Conservation (phyloP, 2,113 vertebrate species). For the Eurypyga helias region DNA sequence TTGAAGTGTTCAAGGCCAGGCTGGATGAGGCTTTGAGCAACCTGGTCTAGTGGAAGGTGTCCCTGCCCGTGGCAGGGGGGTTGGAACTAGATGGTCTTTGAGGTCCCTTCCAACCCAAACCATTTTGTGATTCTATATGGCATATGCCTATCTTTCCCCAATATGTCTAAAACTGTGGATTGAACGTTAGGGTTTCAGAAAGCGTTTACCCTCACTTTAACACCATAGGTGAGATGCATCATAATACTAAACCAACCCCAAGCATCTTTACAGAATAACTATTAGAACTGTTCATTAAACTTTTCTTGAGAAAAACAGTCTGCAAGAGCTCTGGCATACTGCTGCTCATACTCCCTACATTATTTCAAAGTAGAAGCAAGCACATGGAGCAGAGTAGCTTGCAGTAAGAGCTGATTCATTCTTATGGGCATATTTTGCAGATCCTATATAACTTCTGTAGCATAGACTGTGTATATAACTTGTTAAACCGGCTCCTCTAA, state of each 20-base stretch:
- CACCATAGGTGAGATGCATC: rapidly evolving
- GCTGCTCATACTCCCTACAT: not conserved
- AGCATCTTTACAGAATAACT: not conserved
- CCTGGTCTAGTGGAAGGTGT: no score
- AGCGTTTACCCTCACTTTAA: not conserved
- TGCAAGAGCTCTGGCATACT: not conserved
- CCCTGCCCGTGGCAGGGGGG: no score
- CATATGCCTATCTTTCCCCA: not conserved
- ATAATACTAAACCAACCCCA: not conserved
- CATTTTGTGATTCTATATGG: no score
- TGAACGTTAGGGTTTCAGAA: not conserved
- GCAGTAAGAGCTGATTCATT: not conserved
- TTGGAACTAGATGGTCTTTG: no score
- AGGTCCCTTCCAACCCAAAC: no score
- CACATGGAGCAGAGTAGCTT: not conserved
- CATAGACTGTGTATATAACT: not conserved
- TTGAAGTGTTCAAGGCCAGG: no score
- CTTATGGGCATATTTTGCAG: not conserved
- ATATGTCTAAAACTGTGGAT: not conserved
- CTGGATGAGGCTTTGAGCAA: no score
- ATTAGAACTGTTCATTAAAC: not conserved
- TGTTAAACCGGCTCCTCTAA: not conserved
- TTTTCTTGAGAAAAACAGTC: not conserved
- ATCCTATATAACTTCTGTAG: not conserved
- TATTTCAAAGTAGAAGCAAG: not conserved